A percentile compares a stretch with the other conserved stretches of the same genome.
Conservation (phyloP, 2,113 vertebrate genomes). For the Ardeotis arabs region DNA sequence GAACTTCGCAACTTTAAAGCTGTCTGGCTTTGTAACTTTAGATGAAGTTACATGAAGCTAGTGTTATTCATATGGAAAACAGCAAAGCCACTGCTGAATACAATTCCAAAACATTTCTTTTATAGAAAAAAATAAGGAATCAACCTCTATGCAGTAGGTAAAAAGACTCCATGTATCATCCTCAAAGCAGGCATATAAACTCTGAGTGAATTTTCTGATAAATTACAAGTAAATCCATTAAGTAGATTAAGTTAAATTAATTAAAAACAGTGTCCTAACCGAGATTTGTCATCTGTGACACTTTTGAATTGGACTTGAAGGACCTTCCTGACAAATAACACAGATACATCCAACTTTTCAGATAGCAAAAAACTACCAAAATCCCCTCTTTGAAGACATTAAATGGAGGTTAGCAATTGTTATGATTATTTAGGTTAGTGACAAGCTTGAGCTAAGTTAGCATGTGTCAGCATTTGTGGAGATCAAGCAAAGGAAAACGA, state of each 20-base stretch:
- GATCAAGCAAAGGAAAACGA: slow-evolving; percentile 32
- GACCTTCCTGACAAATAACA: slow-evolving; percentile 4
- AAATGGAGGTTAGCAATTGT: slow-evolving; percentile 16
- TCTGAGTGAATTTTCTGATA: slow-evolving; percentile 40
- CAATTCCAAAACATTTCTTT: background rate
- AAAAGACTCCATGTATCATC: background rate
- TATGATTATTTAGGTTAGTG: background rate
- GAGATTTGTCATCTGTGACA: slow-evolving; percentile 3
- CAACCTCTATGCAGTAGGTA: background rate
- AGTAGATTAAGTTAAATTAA: slow-evolving; percentile 64
- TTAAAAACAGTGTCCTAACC: background rate
- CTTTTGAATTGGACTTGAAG: background rate
- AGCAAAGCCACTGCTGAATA: background rate
- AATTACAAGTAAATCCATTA: slow-evolving; percentile 59
- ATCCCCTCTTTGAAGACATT: slow-evolving; percentile 5
- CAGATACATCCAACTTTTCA: background rate
- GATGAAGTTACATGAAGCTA: background rate
- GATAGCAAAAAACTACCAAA: background rate
- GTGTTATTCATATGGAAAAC: background rate
- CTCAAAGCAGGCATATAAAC: background rate
- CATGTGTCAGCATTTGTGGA: slow-evolving; percentile 38
- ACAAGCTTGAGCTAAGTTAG: slow-evolving; percentile 9
- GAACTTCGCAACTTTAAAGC: background rate
- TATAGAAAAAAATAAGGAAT: background rate
- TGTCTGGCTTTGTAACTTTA: background rate